Evolutionary conservation across 2,113 vertebrate genomes (phyloP), one percentile per base, ranked within the genome.

Genomic region (Hemichromis elongatus): DNA sequence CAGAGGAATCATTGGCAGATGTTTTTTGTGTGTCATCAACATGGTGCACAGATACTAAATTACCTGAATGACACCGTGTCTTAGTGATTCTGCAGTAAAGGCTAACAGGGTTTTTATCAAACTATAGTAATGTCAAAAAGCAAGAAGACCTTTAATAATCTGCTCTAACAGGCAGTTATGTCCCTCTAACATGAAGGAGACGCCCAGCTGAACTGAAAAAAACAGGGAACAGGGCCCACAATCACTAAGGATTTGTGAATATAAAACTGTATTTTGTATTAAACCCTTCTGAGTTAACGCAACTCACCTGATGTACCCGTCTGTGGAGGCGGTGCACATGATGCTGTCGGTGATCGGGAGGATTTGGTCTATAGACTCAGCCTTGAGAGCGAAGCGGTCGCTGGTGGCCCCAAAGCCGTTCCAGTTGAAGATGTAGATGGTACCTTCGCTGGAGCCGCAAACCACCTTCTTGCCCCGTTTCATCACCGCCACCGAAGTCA

Each of bases 351-450:
- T 98, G 79, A 99, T 7, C 1, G 98, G 97, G 52, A 96, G 91
- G 90, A 99, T 96, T 93, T 97, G 97, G 90, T 99, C 98, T 0
- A 99, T 90, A 0, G 98, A 98, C 93, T 99, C 98, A 0, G 97
- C 97, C 93, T 96, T 95, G 75, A 98, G 37, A 0, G 97, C 96
- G 30, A 99, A 99, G 53, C 98, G 97, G 88, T 99, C 99, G 4
- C 99, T 99, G 80, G 98, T 97, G 0, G 98, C 99, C 3, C 98
- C 99, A 1, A 99, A 99, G 35, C 98, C 98, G 0, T 98, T 94
- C 99, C 99, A 99, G 94, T 99, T 99, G 92, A 99, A 99, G 92
- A 99, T 97, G 93, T 99, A 99, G 82, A 99, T 81, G 26, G 96
- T 98, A 3, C 98, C 99, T 61, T 99, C 97, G 0, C 97, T 97